Base-by-base conservation (phyloP, 2,797 vertebrate species). In the Anas georgica region DNA sequence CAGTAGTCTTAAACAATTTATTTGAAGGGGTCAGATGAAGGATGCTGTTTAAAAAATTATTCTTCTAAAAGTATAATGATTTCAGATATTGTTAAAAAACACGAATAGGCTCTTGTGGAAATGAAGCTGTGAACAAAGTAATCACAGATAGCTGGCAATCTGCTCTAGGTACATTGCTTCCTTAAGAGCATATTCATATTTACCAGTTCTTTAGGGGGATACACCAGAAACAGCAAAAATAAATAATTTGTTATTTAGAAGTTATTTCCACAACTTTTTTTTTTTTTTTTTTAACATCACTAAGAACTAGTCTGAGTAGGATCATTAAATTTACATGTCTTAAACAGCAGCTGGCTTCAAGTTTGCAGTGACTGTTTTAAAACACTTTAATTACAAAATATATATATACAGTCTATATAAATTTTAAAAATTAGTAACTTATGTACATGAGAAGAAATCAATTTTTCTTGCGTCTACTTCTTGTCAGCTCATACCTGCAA, bases 401-500 rank as follows among this genome's bases (percentile, higher is more conserved):
- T 66, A 77, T 91, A 92, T 93, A 37, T 97, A 97, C 95, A 95
- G 77, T 93, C 69, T 23, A 28, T 76, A 80, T 18, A 72, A 76
- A 92, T 37, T 12, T 87, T 75, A 92, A 78, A 90, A 91, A 58
- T 75, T 17, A 74, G 39, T 67, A 37, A 68, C 58, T 82, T 88
- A 39, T 62, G 29, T 70, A 87, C 75, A 55, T 5, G 41, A 90
- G 83, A 93, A 78, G 50, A 78, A 79, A 62, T 98, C 97, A 98
- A 2, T 92, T 96, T 88, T 96, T 96, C 86, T 94, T 95, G 58
- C 83, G 89, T 92, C 98, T 97, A 8, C 95, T 94, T 43, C 91
- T 72, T 78, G 97, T 98, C 94, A 98, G 89, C 83, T 98, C 97
- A 39, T 97, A 98, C 98, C 98, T 98, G 94, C 68, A 97, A 97